Evolutionary conservation across 2,113 vertebrate genomes (phyloP), one percentile per base, ranked within the genome.

Genomic region (Lycaon pictus): DNA sequence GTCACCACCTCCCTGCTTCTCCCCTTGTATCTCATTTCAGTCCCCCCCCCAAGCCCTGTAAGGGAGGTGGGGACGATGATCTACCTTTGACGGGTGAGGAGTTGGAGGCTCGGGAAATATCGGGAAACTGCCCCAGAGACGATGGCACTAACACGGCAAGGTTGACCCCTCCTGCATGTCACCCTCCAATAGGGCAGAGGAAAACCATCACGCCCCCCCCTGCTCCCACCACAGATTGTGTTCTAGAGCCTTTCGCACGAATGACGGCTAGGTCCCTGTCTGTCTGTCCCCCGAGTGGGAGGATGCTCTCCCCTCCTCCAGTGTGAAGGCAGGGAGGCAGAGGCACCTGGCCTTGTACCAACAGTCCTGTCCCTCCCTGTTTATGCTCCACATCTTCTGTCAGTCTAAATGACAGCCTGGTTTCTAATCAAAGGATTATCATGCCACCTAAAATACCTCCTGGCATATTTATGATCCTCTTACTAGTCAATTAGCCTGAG

Each of bases 401-500:
- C 72, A 69, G 88, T 12, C 0, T 0, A 43, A 35, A 17, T 48
- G 55, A 62, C 65, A 72, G 67, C 82, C 0, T 20, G 27, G 85
- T 85, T 63, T 67, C 92, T 53, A 85, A 58, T 20, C 55, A 65
- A 56, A 37, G 35, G 74, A 51, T 23, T 0, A 17, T 53, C 58
- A 67, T 1, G 80, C 79, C 88, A 67, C 63, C 96, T 96, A 85
- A 98, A 97, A 96, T 25, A 72, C n/a, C 77, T n/a, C 87, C 22
- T 55, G 94, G 67, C 72, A 76, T 67, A 90, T 87, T 84, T n/a
- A 87, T 17, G 81, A 43, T 60, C 74, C n/a, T 89, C 90, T 83
- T 88, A 88, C 74, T 35, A 15, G 79, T 84, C 95, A 97, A 48
- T 96, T 62, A 56, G 55, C 35, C 71, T 62, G 56, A 77, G 58